Base-by-base conservation (phyloP, 2,888 invertebrate genomes). In the Mesorhabditis spiculigera region DNA sequence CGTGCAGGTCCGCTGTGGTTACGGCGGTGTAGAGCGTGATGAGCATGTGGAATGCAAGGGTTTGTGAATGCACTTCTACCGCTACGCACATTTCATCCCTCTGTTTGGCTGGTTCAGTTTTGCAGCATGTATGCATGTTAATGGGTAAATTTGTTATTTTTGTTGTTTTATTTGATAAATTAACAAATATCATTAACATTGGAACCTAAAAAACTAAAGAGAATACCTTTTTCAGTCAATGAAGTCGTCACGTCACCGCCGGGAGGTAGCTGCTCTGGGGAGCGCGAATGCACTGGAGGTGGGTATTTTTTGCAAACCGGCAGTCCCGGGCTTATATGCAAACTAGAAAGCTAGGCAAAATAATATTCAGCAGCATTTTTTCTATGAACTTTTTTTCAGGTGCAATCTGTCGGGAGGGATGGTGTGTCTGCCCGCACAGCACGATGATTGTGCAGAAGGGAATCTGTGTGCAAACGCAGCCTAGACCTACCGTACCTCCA, bases 361-460 rank as follows among this genome's bases (percentile, higher is more conserved):
- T 28, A 28, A 28, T 28, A 28, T 28, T 28, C 58, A 50, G n/a
- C 1, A 50, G 3, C 1, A 50, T 13, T n/a, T 50, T 50, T 2
- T 50, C 58, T 2, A n/a, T 13, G n/a, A 50, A n/a, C n/a, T n/a
- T 50, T 50, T 10, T n/a, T 2, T 2, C 58, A 50, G 58, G 58
- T 13, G 8, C 58, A 50, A 50, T 50, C 58, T 50, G 58, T n/a
- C 58, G 58, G 10, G 58, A 50, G n/a, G 82, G 84, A 65, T 86
- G 82, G 82, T 85, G 85, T 66, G 80, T 85, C 63, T 85, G 85
- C 69, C 85, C 85, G 16, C 82, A 85, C 64, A 66, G 78, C 13
- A 69, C 74, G 13, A 84, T 85, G 83, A 75, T 82, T 70, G 81
- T 83, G 10, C 73, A 76, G 64, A 74, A 76, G 43, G 84, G 85